Evolutionary conservation across 2,797 vertebrate genomes (phyloP), one percentile per base, ranked within the genome.

Genomic region (Heteromormyrus szaboi): DNA sequence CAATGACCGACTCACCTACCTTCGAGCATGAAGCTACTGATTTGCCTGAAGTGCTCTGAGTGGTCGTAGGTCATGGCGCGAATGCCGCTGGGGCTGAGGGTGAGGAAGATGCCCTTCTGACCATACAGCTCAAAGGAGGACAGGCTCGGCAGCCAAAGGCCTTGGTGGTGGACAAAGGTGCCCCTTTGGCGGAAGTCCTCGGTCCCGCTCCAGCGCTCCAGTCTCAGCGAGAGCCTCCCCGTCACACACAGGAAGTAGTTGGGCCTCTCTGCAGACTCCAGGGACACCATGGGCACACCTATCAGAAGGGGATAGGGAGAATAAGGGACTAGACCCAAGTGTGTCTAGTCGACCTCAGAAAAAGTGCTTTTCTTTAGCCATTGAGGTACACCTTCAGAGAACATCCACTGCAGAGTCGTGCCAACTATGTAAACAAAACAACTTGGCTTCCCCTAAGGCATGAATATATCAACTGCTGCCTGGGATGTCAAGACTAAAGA

Each of bases 221-320:
- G 56, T 8, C 95, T 95, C 54, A 99, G 46, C 0, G 89, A 93
- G 88, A 95, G 95, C 87, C 96, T 94, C 2, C 96, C 93, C 0
- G 96, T 95, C 46, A 97, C 95, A 0, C 93, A 97, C 29, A 99
- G 95, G 93, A 99, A 99, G 93, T 97, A 99, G 94, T 99, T 99
- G 41, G 99, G 98, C 87, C 99, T 97, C 93, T 99, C 98, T 1
- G 98, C 98, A 90, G 98, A 99, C 91, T 99, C 99, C 92, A 99
- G 91, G 0, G 98, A 99, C 92, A 99, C 95, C 83, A 97, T 94
- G 41, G 97, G 95, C 22, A 96, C 90, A 25, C 97, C 99, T 99
- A 92, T 9, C 89, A 92, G 44, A 89, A 59, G 8, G 86, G 25
- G 79, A 7, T 2, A 7, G 22, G 51, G 2, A 54, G 29, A 41